Percentiles rank a stretch among this genome's conserved stretches.
These are phyloP conservation scores for Urophycis tenuis DNA, from an alignment of 2,797 vertebrate genomes.

Conservation along the genomic window DNA sequence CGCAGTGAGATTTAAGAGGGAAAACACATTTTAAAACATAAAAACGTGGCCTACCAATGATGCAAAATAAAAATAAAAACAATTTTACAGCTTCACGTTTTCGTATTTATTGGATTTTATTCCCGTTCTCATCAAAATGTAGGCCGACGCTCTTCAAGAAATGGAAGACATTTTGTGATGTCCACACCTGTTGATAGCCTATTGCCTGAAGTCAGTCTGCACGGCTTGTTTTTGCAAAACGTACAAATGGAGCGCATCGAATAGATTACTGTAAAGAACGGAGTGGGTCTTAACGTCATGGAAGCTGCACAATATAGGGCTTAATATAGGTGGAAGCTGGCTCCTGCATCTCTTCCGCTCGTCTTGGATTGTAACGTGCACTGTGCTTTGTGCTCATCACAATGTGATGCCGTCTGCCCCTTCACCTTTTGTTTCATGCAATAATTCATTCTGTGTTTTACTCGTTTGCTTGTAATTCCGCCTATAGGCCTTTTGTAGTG, in stretches of 20 bases:
- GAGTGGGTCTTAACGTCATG: not conserved
- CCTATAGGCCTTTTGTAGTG: not conserved
- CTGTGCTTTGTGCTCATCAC: conserved; percentile 28
- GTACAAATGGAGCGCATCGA: not conserved
- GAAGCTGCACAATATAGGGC: not conserved
- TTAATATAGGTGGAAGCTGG: not conserved
- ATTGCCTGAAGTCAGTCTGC: not conserved
- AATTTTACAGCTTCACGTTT: not conserved
- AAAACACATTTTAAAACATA: not conserved
- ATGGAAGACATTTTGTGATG: conserved; percentile 52
- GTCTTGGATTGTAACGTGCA: not conserved
- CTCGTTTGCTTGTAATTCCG: not conserved
- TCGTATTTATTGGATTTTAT: not conserved
- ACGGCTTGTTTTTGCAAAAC: not conserved
- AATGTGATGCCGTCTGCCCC: conserved; percentile 30
- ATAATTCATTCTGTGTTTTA: not conserved
- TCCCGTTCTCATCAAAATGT: not conserved
- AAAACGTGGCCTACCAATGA: not conserved
- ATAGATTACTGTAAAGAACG: not conserved
- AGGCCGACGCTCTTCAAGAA: not conserved
- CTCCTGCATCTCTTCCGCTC: not conserved
- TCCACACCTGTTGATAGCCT: conserved; percentile 63
- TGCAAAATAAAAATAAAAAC: not conserved
- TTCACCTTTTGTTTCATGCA: conserved; percentile 38
- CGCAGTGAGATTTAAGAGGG: not conserved